A percentile compares a stretch with the other conserved stretches of the same genome.
phyloP scores from a whole-genome alignment of 2,797 vertebrate species.

The Malacoctenus gilli region DNA sequence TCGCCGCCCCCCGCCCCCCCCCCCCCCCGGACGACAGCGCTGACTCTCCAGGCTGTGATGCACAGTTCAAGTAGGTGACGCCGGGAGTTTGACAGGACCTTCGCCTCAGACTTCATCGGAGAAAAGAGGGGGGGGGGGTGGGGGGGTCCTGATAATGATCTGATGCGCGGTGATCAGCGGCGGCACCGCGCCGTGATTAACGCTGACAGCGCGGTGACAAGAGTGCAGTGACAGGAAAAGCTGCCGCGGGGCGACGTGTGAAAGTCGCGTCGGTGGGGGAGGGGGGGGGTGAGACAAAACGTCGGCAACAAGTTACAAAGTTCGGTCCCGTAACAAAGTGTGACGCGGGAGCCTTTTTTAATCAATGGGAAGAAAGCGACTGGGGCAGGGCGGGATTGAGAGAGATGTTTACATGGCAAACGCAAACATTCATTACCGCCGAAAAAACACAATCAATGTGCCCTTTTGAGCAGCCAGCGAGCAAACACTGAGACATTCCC shows the following conservation, averaged over 20 bases:
- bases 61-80: conserved; percentile 54
- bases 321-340: conserved; percentile 40
- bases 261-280: conserved; percentile 25
- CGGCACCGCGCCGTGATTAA: conserved; percentile 50
- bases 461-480: conserved; percentile 42
- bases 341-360: conserved; percentile 44
- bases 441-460: too few species aligned
- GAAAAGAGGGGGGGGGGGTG: too few species aligned
- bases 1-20: too few species aligned
- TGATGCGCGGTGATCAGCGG: conserved; percentile 59
- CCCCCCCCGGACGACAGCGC: conserved; percentile 42
- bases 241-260: conserved; percentile 34
- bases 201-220: conserved; percentile 65
- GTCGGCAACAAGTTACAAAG: conserved; percentile 21
- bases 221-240: conserved; percentile 52
- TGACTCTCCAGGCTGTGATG: conserved; percentile 49
- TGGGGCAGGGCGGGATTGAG: too few species aligned
- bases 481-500: conserved; percentile 43
- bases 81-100: conserved; percentile 47
- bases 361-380: too few species aligned
- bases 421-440: conserved; percentile 57
- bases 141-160: conserved; percentile 63
- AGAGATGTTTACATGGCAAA: conserved; percentile 58
- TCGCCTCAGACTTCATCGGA: conserved; percentile 51
- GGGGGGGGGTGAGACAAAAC: conserved; percentile 19